phyloP scores from a whole-genome alignment of 2,888 invertebrate species.

The Drosophila siamana region DNA sequence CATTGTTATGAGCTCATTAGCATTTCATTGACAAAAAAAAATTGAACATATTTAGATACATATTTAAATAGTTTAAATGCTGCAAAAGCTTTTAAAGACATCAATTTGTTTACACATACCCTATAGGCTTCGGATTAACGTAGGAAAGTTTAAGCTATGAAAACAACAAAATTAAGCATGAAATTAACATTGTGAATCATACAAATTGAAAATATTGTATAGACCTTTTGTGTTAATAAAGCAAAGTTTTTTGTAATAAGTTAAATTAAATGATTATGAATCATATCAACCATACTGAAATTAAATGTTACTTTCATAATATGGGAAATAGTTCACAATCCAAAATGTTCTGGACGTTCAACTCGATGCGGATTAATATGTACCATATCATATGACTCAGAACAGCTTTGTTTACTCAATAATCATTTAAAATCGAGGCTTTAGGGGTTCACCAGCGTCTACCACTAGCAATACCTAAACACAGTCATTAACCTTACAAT shows the following conservation, averaged over 20 bases:
- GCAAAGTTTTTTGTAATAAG: not conserved
- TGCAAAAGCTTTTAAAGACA: not conserved
- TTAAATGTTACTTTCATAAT: not conserved
- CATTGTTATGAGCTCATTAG: constrained; percentile 32
- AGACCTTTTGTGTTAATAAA: not conserved
- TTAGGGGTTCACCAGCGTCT: constrained; percentile 50
- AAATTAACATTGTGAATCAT: not conserved
- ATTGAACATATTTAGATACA: constrained; percentile 2
- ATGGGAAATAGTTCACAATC: not conserved
- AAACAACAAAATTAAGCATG: not conserved
- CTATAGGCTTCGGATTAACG: not conserved
- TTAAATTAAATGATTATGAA: not conserved
- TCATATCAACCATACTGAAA: not conserved
- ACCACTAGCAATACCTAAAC: constrained; percentile 36
- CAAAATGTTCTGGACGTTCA: not conserved
- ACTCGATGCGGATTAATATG: constrained; percentile 1
- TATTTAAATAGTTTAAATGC: constrained; percentile 7
- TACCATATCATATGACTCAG: constrained; percentile 40
- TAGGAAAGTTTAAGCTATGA: not conserved
- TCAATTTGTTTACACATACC: not conserved
- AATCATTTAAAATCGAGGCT: constrained; percentile 23
- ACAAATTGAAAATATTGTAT: not conserved
- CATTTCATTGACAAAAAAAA: constrained; percentile 24
- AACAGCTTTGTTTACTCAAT: constrained; percentile 52
- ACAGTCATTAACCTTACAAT: constrained; percentile 74